These are phyloP conservation scores for Xenus cinereus DNA, from an alignment of 2,113 vertebrate species.

Conservation along the genomic window DNA sequence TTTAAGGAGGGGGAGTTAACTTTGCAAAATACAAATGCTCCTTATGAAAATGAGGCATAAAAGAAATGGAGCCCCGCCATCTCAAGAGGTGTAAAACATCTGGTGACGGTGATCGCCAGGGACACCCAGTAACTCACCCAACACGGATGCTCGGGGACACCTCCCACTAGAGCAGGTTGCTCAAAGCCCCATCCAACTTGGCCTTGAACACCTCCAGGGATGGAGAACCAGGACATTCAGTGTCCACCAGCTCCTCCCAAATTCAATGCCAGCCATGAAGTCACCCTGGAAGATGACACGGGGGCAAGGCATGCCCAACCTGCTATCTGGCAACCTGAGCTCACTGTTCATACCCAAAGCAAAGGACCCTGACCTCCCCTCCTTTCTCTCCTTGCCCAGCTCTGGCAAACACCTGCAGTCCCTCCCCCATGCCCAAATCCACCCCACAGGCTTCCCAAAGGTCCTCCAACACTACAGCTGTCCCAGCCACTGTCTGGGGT, in stretches of 20 bases:
- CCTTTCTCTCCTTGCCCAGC: no score
- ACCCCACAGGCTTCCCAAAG: not conserved
- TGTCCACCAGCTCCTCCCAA: not conserved
- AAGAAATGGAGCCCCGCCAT: not conserved
- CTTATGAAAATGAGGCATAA: not conserved
- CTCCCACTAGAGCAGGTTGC: no score
- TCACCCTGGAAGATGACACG: fast-evolving
- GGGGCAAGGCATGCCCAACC: not conserved
- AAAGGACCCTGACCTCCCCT: not conserved
- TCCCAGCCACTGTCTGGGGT: not conserved
- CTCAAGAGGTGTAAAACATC: slow-evolving; percentile 21
- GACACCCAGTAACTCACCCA: not conserved
- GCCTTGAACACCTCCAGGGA: no score
- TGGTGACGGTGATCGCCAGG: not conserved
- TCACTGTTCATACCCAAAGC: not conserved
- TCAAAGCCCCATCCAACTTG: no score
- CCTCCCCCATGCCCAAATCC: fast-evolving
- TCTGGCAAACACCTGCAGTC: not conserved
- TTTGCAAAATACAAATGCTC: not conserved
- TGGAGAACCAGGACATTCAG: not conserved
- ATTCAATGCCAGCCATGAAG: not conserved
- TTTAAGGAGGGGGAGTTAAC: not conserved
- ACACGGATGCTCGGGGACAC: not conserved
- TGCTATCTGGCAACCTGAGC: not conserved
- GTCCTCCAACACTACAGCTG: not conserved